Evolutionary conservation across 2,113 vertebrate genomes (phyloP).

Genomic region (Macquaria australasica): DNA sequence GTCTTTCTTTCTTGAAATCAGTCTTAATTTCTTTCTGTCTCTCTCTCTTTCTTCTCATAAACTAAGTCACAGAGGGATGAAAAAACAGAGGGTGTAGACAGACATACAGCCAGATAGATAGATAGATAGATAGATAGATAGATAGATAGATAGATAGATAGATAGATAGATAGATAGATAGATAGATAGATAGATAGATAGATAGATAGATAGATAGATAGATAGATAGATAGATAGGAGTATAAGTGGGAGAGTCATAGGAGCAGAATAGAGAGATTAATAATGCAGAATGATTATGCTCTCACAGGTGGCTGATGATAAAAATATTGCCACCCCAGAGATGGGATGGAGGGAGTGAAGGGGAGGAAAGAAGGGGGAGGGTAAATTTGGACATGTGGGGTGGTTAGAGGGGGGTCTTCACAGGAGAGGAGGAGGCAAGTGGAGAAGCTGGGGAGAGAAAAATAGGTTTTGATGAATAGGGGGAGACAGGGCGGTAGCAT

Average conservation of each 20-base stretch:
- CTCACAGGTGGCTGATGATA: slow-evolving; percentile 76
- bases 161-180: slow-evolving; percentile 29
- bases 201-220: slow-evolving; percentile 10
- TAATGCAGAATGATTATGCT: slow-evolving; percentile 78
- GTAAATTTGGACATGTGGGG: slow-evolving; percentile 31
- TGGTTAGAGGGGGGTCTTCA: neutral
- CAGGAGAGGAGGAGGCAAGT: slow-evolving; percentile 58
- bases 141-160: slow-evolving; percentile 22
- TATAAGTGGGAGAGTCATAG: slow-evolving; percentile 22
- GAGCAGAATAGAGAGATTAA: slow-evolving; percentile 65
- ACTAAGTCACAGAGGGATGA: neutral
- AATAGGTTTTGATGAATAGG: slow-evolving; percentile 73
- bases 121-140: slow-evolving; percentile 10
- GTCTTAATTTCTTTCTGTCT: neutral
- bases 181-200: slow-evolving; percentile 17
- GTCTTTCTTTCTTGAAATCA: neutral
- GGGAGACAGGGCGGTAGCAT: slow-evolving; percentile 65
- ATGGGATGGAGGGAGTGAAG: slow-evolving; percentile 6
- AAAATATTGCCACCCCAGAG: slow-evolving; percentile 70
- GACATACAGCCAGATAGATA: neutral
- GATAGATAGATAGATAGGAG: slow-evolving; percentile 30
- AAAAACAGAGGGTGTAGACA: neutral
- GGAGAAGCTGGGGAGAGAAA: slow-evolving; percentile 52
- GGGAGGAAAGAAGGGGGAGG: slow-evolving; percentile 3
- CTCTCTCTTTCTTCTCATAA: neutral